phyloP scores from a whole-genome alignment of 2,113 vertebrate species.

The Petromus typicus region DNA sequence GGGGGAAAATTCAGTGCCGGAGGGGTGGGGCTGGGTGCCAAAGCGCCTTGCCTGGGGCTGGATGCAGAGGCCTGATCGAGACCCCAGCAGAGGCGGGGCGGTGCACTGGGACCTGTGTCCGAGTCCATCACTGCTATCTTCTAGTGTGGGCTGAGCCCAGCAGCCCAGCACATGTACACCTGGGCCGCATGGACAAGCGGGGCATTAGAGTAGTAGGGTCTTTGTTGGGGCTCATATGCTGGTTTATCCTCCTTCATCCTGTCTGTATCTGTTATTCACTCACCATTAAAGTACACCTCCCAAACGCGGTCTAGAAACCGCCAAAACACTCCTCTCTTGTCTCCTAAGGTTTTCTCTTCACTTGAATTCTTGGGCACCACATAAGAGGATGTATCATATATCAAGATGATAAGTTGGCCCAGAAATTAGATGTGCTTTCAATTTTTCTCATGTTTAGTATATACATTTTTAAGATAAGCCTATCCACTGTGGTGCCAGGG shows the following conservation, averaged over 20 bases:
- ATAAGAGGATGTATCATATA: too few relatives aligned
- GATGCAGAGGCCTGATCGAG: not conserved
- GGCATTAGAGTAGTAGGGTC: too few relatives aligned
- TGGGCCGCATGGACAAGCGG: not conserved
- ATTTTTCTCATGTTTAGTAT: too few relatives aligned
- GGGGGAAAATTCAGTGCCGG: not conserved
- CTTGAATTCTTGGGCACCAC: not conserved
- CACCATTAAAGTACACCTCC: not conserved
- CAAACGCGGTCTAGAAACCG: not conserved
- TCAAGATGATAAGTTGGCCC: not conserved
- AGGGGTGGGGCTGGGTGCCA: rapidly evolving
- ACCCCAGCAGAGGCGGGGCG: not conserved
- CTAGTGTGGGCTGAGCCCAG: not conserved
- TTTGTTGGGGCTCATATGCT: not conserved
- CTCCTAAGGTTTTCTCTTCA: not conserved
- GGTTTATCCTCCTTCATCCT: not conserved
- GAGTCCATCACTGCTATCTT: not conserved
- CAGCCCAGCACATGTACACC: not conserved
- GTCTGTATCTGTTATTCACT: not conserved
- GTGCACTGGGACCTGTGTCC: rapidly evolving
- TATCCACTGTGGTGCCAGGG: not conserved
- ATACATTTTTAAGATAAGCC: not conserved
- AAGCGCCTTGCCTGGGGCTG: not conserved
- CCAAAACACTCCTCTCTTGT: not conserved
- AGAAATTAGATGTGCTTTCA: not conserved